phyloP scores from a whole-genome alignment of 1,140 invertebrate genomes.

The Sycophaga agraensis region DNA sequence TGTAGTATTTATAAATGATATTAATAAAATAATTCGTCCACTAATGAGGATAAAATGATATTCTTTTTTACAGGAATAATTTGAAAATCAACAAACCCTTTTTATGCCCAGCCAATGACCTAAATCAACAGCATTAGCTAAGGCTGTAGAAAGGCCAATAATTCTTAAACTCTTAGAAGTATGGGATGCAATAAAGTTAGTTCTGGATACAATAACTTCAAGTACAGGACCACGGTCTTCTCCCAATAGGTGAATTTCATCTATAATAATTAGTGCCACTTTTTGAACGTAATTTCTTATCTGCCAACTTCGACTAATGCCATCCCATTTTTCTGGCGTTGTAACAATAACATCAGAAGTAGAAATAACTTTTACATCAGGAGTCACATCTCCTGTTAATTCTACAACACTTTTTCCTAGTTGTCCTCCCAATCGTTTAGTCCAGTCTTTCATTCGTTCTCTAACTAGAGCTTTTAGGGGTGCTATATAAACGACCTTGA shows the following conservation, averaged over 20 bases:
- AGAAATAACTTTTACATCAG: slow-evolving; percentile 84
- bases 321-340: slow-evolving; percentile 99
- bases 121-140: slow-evolving; percentile 95
- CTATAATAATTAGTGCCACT: slow-evolving; percentile 93
- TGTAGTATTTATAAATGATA: no score
- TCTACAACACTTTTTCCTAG: slow-evolving; percentile 89
- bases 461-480: slow-evolving; percentile 96
- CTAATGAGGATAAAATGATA: no score
- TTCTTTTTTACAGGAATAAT: no score
- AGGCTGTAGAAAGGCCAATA: slow-evolving; percentile 93
- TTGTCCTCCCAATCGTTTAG: slow-evolving; percentile 77
- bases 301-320: slow-evolving; percentile 96
- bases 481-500: slow-evolving; percentile 94
- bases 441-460: slow-evolving; percentile 97
- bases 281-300: slow-evolving; percentile 91
- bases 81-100: slow-evolving; percentile 28
- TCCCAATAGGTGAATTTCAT: slow-evolving; percentile 97
- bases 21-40: no score
- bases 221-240: slow-evolving; percentile 84
- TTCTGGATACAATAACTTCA: slow-evolving; percentile 84
- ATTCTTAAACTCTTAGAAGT: slow-evolving; percentile 79
- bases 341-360: slow-evolving; percentile 92
- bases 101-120: slow-evolving; percentile 95
- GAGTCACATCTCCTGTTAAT: slow-evolving; percentile 94
- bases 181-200: slow-evolving; percentile 90